A percentile compares a stretch with the other conserved stretches of the same genome.
Conservation (phyloP, 2,797 vertebrate species). For the Poecilia velifera region DNA sequence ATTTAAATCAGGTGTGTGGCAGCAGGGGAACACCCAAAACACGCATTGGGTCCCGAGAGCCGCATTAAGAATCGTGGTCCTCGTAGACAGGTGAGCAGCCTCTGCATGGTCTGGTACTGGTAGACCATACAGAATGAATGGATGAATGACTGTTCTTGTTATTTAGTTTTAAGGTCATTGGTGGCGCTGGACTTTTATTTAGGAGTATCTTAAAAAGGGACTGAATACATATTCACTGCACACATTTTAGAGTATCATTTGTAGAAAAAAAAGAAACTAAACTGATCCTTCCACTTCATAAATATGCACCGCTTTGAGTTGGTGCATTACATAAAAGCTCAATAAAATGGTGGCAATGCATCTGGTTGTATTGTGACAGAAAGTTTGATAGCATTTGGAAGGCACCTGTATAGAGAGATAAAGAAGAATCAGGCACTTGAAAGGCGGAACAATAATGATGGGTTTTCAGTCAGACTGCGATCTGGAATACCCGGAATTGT, state of each 20-base stretch:
- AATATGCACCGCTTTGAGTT: neutral
- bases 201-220: neutral
- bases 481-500: neutral
- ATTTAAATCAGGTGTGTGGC: neutral
- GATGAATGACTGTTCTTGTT: conserved; percentile 41
- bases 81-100: conserved; percentile 48
- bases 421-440: neutral
- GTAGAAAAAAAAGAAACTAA: neutral
- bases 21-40: neutral
- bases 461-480: neutral
- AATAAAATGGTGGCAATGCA: neutral
- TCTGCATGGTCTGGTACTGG: conserved; percentile 41
- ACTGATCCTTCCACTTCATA: neutral
- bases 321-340: neutral
- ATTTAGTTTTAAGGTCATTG: neutral
- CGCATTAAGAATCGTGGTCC: neutral
- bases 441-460: neutral
- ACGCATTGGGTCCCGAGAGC: neutral
- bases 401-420: neutral
- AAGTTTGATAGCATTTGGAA: neutral
- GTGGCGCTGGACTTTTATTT: neutral
- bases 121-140: conserved; percentile 12
- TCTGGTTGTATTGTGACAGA: neutral
- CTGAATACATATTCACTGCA: neutral
- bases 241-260: neutral